phyloP scores from a whole-genome alignment of 1,140 invertebrate genomes.

The Scaptomyza montana region DNA sequence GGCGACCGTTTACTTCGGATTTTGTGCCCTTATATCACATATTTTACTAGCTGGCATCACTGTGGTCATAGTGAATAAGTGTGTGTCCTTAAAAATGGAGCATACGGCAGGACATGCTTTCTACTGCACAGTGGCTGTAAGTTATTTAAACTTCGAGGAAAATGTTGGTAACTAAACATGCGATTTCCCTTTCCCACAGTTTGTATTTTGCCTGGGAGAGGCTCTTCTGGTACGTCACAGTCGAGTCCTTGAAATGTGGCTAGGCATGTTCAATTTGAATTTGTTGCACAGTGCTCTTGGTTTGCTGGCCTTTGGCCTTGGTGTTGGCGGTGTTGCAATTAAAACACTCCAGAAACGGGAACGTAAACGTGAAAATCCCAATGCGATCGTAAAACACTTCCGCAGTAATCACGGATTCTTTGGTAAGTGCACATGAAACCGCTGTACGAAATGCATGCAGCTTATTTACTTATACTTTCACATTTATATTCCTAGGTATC shows the following conservation, averaged over 20 bases:
- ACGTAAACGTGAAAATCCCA: conserved; percentile 67
- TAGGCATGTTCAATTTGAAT: conserved; percentile 47
- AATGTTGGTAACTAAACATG: background rate
- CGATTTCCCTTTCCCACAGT: conserved; percentile 36
- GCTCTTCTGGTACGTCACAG: conserved; percentile 70
- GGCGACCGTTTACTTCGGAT: conserved; percentile 58
- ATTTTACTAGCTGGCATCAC: conserved; percentile 66
- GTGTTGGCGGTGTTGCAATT: conserved; percentile 57
- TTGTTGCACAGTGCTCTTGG: conserved; percentile 55
- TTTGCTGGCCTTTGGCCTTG: conserved; percentile 53
- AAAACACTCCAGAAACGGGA: conserved; percentile 65
- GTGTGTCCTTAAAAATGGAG: conserved; percentile 65
- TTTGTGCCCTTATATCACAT: conserved; percentile 63
- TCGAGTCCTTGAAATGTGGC: conserved; percentile 26
- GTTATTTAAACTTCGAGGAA: conserved; percentile 15
- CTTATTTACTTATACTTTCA: conserved; percentile 35
- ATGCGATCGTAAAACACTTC: conserved; percentile 57
- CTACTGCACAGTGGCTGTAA: conserved; percentile 78
- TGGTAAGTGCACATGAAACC: conserved; percentile 40
- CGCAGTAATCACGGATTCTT: conserved; percentile 66
- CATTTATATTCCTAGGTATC: conserved; percentile 40
- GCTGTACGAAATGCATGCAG: background rate
- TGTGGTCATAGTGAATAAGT: conserved; percentile 58
- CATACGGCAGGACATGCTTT: conserved; percentile 76
- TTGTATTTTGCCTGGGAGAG: conserved; percentile 73